phyloP scores from a whole-genome alignment of 2,888 invertebrate species.

The Spodoptera picta region DNA sequence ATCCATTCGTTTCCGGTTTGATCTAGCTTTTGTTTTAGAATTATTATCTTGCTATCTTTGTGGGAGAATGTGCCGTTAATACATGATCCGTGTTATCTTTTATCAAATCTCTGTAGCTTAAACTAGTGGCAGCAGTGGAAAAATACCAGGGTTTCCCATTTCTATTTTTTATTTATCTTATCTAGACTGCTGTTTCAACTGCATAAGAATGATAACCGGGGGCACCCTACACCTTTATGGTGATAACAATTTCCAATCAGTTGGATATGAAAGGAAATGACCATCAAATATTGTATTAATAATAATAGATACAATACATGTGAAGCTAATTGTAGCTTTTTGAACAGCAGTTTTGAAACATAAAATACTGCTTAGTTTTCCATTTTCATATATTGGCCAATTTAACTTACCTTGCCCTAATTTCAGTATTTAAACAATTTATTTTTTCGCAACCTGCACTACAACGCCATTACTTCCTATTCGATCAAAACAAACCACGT shows the following conservation, averaged over 20 bases:
- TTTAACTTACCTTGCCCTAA: too few species aligned
- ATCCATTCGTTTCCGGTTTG: constrained; percentile 76
- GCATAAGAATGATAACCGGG: constrained; percentile 17
- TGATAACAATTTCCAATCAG: too few species aligned
- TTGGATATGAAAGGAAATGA: too few species aligned
- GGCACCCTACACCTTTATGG: too few species aligned
- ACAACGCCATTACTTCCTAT: neutral
- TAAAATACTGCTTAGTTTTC: too few species aligned
- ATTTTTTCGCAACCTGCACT: too few species aligned
- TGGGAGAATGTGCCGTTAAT: constrained; percentile 26
- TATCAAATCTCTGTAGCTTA: constrained; percentile 35
- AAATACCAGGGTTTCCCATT: constrained; percentile 23
- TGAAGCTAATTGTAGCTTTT: too few species aligned
- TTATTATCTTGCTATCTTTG: constrained; percentile 43
- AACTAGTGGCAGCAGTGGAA: constrained; percentile 29
- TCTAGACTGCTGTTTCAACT: constrained; percentile 6
- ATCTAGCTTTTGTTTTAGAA: constrained; percentile 37
- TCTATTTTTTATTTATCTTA: constrained; percentile 24
- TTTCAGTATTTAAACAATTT: too few species aligned
- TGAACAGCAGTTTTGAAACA: too few species aligned
- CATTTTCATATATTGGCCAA: too few species aligned
- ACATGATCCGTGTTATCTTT: constrained; percentile 38
- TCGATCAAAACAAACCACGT: constrained; percentile 14
- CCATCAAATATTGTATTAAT: too few species aligned
- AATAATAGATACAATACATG: too few species aligned